A percentile compares a stretch with the other conserved stretches of the same genome.
Evolutionary conservation across 1,140 invertebrate genomes (phyloP).

Genomic region (Anastatus disparis): DNA sequence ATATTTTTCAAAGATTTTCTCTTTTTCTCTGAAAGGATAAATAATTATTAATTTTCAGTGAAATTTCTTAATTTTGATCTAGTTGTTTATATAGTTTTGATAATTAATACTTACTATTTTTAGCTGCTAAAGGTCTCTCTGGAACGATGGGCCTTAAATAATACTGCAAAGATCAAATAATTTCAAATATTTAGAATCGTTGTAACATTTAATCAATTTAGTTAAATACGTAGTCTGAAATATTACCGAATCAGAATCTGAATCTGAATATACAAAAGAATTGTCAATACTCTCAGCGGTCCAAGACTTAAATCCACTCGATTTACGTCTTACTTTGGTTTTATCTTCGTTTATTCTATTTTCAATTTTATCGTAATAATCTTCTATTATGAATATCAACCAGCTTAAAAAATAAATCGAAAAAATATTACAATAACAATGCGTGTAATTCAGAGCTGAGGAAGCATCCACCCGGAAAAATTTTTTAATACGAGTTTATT

Average conservation of each 20-base stretch:
- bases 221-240: too few relatives aligned
- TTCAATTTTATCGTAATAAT: conserved; percentile 3
- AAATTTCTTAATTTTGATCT: too few relatives aligned
- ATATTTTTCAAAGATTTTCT: conserved; percentile 6
- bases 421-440: too few relatives aligned
- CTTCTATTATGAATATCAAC: conserved; percentile 3
- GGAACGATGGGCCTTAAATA: conserved; percentile 30
- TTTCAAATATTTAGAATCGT: not conserved
- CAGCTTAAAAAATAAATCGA: conserved; percentile 24
- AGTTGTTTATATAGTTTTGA: too few relatives aligned
- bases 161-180: conserved; percentile 30
- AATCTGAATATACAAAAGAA: conserved; percentile 21
- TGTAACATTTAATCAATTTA: not conserved
- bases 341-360: not conserved
- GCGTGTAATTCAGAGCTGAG: too few relatives aligned
- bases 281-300: conserved; percentile 3
- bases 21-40: too few relatives aligned
- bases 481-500: too few relatives aligned
- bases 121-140: not conserved
- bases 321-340: not conserved
- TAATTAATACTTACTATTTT: conserved; percentile 11
- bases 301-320: conserved; percentile 11
- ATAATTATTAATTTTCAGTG: too few relatives aligned
- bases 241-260: conserved; percentile 37
- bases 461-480: too few relatives aligned